Evolutionary conservation across 2,113 vertebrate species (phyloP).

Genomic region (Tautogolabrus adspersus): DNA sequence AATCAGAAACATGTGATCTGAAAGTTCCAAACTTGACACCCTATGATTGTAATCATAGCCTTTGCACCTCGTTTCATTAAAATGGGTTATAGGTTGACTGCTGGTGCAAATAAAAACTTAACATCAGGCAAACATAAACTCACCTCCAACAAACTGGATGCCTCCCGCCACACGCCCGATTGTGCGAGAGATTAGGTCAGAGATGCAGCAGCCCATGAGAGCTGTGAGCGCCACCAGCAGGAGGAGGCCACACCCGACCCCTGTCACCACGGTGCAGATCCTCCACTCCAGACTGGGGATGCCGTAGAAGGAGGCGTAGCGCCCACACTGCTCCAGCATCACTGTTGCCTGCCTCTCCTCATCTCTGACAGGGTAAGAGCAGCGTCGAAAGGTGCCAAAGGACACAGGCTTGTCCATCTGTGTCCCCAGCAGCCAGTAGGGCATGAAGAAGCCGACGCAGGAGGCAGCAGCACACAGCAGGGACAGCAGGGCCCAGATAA

Average conservation of each 20-base stretch:
- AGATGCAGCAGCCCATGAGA: conserved; percentile 97
- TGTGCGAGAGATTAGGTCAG: conserved; percentile 96
- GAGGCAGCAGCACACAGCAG: conserved; percentile 91
- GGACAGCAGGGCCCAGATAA: conserved; percentile 93
- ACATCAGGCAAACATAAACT: conserved; percentile 68
- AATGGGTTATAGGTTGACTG: neutral
- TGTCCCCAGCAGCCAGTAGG: conserved; percentile 97
- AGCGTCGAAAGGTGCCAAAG: conserved; percentile 96
- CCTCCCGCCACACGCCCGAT: conserved; percentile 96
- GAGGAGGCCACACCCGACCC: conserved; percentile 95
- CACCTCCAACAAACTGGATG: conserved; percentile 97
- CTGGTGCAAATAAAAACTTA: neutral
- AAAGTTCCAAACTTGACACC: neutral
- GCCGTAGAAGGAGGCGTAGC: conserved; percentile 95
- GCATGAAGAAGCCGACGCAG: conserved; percentile 99
- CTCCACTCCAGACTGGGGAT: conserved; percentile 95
- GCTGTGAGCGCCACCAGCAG: conserved; percentile 95
- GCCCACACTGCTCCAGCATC: conserved; percentile 98
- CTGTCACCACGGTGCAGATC: conserved; percentile 94
- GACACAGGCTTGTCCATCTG: conserved; percentile 97
- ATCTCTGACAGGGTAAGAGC: conserved; percentile 94
- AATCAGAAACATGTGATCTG: neutral
- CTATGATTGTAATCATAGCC: neutral
- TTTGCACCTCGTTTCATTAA: neutral
- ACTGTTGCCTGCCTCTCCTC: conserved; percentile 92